Base-by-base conservation (phyloP, 1,140 invertebrate species). In the Drosophila kurseongensis region DNA sequence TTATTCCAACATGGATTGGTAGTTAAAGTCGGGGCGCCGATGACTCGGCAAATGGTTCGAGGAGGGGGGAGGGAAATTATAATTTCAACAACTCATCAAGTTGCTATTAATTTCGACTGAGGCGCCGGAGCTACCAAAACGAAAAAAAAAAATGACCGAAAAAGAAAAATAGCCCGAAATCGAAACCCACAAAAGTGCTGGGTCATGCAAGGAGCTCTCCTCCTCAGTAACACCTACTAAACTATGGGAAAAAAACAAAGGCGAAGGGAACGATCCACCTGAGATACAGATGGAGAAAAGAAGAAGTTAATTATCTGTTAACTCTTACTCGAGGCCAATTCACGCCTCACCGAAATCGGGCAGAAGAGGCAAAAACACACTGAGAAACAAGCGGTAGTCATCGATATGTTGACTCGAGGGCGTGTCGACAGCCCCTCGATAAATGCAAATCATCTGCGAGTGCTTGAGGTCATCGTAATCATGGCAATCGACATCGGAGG, bases 71-170 rank as follows among this genome's bases (percentile, higher is more conserved):
- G n/a, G 66, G 36, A 71, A 62, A 75, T 89, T 89, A 80, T 83
- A 86, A 91, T 91, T 91, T 91, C 85, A 91, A 90, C 90, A 91
- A 91, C 90, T 91, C 90, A 91, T 91, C 90, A 91, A 74, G 48
- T 74, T 55, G 78, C 90, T 71, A 91, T 91, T 91, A 91, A 91
- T 89, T 89, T 78, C 75, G 48, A 54, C 65, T 66, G 56, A 72
- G 78, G 84, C 83, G 83, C 83, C 83, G 67, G 45, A 35, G 77
- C 56, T 40, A 78, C 63, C 71, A 59, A 29, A 68, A 32, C 38
- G 36, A 42, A 38, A 18, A 45, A 36, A 10, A 40, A 27, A 16
- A 32, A 8, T 50, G 48, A 35, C 38, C 13, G 45, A 23, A 47
- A 75, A 36, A 12, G 60, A 50, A 44, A 56, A 18, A 18, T 18